Percentiles rank a stretch among this genome's conserved stretches.
These are phyloP conservation scores for Bacillus rossius DNA, from an alignment of 1,140 invertebrate species.

Conservation along the genomic window DNA sequence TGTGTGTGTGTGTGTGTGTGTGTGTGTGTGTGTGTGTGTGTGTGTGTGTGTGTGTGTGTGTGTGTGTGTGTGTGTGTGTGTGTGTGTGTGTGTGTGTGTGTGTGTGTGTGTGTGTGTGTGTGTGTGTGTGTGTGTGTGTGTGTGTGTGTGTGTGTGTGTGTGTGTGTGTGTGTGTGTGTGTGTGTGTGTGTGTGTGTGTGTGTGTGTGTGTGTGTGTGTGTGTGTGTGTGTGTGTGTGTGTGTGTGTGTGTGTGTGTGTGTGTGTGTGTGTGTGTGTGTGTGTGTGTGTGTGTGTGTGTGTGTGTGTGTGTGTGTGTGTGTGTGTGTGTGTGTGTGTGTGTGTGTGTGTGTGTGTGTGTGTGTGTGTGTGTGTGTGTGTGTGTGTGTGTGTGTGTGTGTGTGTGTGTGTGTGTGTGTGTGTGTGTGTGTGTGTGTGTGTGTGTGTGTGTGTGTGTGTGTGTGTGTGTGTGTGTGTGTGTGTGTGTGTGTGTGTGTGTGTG, in stretches of 20 bases:
- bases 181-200: constrained; percentile 18
- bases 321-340: constrained; percentile 20
- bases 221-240: constrained; percentile 18
- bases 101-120: constrained; percentile 18
- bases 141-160: constrained; percentile 18
- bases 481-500: constrained; percentile 21
- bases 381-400: constrained; percentile 22
- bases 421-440: constrained; percentile 23
- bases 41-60: constrained; percentile 18
- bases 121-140: constrained; percentile 18
- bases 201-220: constrained; percentile 18
- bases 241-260: constrained; percentile 17
- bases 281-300: constrained; percentile 20
- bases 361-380: constrained; percentile 22
- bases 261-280: constrained; percentile 20
- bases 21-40: constrained; percentile 19
- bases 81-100: constrained; percentile 31
- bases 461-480: constrained; percentile 23
- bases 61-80: constrained; percentile 22
- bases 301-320: constrained; percentile 21
- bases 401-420: constrained; percentile 22
- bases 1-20: constrained; percentile 19
- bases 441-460: constrained; percentile 23
- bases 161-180: constrained; percentile 18
- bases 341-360: constrained; percentile 19